Evolutionary conservation across 2,113 vertebrate species (phyloP).

Genomic region (Ochotona curzoniae): DNA sequence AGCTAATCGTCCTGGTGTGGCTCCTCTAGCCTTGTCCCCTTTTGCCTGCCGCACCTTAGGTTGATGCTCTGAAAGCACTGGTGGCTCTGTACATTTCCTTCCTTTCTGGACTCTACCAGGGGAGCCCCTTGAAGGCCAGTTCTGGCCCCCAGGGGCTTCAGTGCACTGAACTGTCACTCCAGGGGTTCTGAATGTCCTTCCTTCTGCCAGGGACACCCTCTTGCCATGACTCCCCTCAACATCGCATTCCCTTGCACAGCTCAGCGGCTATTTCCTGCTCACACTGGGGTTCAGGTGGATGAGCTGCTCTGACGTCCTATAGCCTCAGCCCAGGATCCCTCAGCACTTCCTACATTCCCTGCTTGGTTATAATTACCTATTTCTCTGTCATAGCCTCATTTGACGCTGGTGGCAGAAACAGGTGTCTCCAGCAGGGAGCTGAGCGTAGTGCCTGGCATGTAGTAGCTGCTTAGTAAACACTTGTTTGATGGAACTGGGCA

Average conservation of each 20-base stretch:
- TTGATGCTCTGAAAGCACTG: not conserved
- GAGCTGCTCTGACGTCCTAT: not conserved
- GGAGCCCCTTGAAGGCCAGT: not conserved
- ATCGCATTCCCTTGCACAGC: too few species aligned
- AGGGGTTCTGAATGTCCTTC: not conserved
- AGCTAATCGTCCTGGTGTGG: not conserved
- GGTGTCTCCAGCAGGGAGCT: not conserved
- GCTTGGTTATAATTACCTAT: not conserved
- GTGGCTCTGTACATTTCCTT: not conserved
- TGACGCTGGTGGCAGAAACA: not conserved
- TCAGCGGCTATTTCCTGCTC: not conserved
- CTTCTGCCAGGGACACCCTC: not conserved
- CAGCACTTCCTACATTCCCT: fast-evolving
- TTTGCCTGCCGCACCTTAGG: fast-evolving
- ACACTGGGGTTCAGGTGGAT: not conserved
- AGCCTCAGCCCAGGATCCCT: not conserved
- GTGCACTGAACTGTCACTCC: not conserved
- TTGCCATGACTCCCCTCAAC: not conserved
- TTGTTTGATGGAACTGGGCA: not conserved
- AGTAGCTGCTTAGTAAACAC: not conserved
- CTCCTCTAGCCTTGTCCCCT: not conserved
- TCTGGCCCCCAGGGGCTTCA: not conserved
- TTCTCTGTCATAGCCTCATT: not conserved
- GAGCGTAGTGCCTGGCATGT: not conserved
- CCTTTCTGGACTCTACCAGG: not conserved